Evolutionary conservation across 2,888 invertebrate species (phyloP).

Genomic region (Acanthococcus lagerstroemiae): DNA sequence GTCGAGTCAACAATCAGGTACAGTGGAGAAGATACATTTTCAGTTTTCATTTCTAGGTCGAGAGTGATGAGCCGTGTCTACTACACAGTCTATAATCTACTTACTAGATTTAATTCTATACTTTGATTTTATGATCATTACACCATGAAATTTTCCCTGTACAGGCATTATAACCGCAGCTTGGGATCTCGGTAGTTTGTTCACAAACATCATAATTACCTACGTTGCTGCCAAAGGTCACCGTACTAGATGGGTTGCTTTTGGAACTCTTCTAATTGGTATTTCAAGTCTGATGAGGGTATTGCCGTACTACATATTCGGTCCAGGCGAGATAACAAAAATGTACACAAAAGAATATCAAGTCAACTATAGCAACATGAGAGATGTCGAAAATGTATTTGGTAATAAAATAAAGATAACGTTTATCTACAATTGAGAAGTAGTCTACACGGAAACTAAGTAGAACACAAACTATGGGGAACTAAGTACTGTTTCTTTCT

Average conservation of each 20-base stretch:
- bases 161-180: conserved; percentile 57
- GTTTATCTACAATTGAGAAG: no score
- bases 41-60: no score
- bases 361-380: no score
- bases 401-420: no score
- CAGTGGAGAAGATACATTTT: neutral
- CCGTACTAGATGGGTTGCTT: conserved; percentile 56
- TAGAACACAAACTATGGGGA: no score
- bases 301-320: conserved; percentile 53
- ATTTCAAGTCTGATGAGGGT: conserved; percentile 52
- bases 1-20: conserved; percentile 56
- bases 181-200: conserved; percentile 58
- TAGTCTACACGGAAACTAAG: no score
- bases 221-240: conserved; percentile 56
- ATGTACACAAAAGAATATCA: conserved; percentile 44
- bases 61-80: neutral
- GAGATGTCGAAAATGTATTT: neutral
- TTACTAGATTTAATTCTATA: neutral
- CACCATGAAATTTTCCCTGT: neutral
- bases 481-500: no score
- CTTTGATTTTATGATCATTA: neutral
- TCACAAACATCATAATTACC: conserved; percentile 51
- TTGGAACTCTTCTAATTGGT: conserved; percentile 52
- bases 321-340: conserved; percentile 49
- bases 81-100: neutral